These are phyloP conservation scores for Pammene aurita DNA, from an alignment of 2,888 invertebrate species.

Conservation along the genomic window DNA sequence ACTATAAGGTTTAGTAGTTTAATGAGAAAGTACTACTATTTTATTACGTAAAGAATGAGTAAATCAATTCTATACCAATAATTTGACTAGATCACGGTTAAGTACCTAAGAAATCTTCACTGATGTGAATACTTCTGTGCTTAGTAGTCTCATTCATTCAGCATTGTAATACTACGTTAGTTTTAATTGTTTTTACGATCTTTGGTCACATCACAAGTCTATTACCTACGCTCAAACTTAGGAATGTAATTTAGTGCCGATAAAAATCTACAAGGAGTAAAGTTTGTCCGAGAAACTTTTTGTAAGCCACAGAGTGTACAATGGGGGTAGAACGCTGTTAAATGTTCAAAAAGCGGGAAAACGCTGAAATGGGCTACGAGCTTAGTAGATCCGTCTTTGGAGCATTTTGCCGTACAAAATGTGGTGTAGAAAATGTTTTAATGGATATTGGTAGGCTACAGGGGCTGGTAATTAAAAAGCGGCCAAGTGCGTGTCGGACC, in stretches of 20 bases:
- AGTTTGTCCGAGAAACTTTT: conserved; percentile 11
- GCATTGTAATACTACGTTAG: not conserved
- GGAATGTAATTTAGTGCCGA: conserved; percentile 31
- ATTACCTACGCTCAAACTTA: conserved; percentile 12
- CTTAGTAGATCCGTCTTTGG: too few relatives aligned
- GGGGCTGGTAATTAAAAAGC: too few relatives aligned
- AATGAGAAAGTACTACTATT: conserved; percentile 1
- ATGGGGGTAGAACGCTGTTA: not conserved
- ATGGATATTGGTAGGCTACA: too few relatives aligned
- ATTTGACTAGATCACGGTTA: too few relatives aligned
- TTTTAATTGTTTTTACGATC: conserved; percentile 26
- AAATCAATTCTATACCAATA: too few relatives aligned
- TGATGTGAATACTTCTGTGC: too few relatives aligned
- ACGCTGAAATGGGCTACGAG: too few relatives aligned
- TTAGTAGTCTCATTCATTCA: too few relatives aligned
- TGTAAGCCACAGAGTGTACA: not conserved
- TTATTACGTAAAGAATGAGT: not conserved
- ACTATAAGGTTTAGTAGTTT: not conserved
- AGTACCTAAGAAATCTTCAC: too few relatives aligned
- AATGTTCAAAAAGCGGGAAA: not conserved
- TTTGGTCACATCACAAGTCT: not conserved
- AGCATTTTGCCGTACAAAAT: too few relatives aligned
- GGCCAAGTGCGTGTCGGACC: too few relatives aligned
- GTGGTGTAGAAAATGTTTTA: too few relatives aligned
- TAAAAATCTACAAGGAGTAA: conserved; percentile 26